These are phyloP conservation scores for Suillia variegata DNA, from an alignment of 2,888 invertebrate genomes.

Conservation along the genomic window DNA sequence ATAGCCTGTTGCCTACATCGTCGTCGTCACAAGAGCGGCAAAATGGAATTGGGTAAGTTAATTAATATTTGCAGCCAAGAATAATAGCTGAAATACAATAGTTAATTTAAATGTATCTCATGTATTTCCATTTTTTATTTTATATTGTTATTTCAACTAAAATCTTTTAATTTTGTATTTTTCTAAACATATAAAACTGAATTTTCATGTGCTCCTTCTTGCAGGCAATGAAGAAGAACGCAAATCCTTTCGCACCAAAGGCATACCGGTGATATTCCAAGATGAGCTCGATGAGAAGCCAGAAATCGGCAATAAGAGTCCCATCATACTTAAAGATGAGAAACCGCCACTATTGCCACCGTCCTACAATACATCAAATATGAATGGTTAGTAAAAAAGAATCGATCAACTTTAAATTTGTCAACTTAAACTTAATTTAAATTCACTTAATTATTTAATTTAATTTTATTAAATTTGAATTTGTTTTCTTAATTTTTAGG, in stretches of 20 bases:
- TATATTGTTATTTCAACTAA: conserved; percentile 1
- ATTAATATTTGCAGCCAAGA: no score
- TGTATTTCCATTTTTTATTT: no score
- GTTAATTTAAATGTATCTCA: not conserved
- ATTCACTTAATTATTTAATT: not conserved
- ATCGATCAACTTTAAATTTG: not conserved
- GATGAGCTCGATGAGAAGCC: conserved; percentile 95
- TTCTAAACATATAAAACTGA: no score
- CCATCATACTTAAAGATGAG: conserved; percentile 93
- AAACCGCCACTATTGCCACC: conserved; percentile 91
- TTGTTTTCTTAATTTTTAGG: conserved; percentile 33
- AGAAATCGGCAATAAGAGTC: conserved; percentile 86
- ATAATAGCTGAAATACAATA: not conserved
- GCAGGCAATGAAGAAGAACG: conserved; percentile 78
- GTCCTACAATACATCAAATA: conserved; percentile 60
- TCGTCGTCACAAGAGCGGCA: conserved; percentile 79
- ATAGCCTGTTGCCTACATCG: conserved; percentile 89
- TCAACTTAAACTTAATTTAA: not conserved
- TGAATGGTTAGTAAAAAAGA: conserved; percentile 52
- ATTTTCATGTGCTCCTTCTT: not conserved
- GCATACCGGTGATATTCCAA: conserved; percentile 94
- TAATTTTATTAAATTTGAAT: not conserved
- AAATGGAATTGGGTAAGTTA: conserved; percentile 73
- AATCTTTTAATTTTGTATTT: no score
- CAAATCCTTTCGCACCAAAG: conserved; percentile 81